Evolutionary conservation across 2,113 vertebrate species (phyloP).

Genomic region (Melanerpes formicivorus): DNA sequence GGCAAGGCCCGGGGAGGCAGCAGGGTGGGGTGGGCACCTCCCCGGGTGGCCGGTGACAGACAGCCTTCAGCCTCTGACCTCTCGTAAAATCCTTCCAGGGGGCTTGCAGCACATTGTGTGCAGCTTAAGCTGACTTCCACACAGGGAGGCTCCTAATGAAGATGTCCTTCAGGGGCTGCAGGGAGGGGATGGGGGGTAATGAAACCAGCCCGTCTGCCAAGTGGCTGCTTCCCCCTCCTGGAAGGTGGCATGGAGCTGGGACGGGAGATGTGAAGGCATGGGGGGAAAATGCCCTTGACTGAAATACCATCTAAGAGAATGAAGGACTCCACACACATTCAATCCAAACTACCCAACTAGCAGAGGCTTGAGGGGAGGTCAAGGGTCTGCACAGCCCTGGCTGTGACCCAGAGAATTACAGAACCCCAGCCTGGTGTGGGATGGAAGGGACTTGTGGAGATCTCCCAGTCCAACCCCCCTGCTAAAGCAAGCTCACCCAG

Average conservation of each 20-base stretch:
- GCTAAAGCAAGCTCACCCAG: too few species aligned
- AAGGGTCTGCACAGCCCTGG: fast-evolving
- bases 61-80: background rate
- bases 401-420: background rate
- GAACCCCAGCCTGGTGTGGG: too few species aligned
- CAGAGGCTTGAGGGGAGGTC: background rate
- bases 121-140: constrained; percentile 20
- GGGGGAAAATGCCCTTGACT: background rate
- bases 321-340: background rate
- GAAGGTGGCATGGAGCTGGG: background rate
- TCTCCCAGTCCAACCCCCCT: too few species aligned
- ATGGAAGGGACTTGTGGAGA: too few species aligned
- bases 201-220: constrained; percentile 20
- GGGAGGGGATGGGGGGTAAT: background rate
- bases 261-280: background rate
- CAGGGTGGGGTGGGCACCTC: constrained; percentile 6
- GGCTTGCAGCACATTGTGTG: background rate
- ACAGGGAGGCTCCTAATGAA: background rate
- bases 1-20: background rate
- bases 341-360: background rate
- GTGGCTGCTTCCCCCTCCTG: background rate
- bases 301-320: background rate
- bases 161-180: background rate
- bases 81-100: constrained; percentile 40
- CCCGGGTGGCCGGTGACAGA: constrained; percentile 11